phyloP scores from a whole-genome alignment of 2,797 vertebrate species.

The Salarias fasciatus region DNA sequence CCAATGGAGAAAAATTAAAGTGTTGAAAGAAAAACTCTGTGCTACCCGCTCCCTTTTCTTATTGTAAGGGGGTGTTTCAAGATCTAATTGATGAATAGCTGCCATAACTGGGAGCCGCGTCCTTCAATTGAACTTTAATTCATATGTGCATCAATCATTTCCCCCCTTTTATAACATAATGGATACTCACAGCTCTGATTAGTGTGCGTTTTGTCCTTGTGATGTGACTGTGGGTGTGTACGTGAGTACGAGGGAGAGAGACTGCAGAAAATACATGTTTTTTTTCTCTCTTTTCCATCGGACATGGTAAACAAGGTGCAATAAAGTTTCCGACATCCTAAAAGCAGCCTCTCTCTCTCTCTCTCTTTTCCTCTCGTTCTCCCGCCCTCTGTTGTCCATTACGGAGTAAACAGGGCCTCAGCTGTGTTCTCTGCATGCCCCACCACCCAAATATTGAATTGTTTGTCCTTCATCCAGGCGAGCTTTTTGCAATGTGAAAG shows the following conservation, averaged over 20 bases:
- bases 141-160: conserved; percentile 80
- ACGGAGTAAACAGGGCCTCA: conserved; percentile 45
- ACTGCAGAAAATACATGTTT: conserved; percentile 5
- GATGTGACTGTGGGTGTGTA: conserved; percentile 13
- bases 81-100: conserved; percentile 82
- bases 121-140: conserved; percentile 84
- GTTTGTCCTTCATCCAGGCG: conserved; percentile 39
- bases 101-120: conserved; percentile 70
- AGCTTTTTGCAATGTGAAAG: conserved; percentile 28
- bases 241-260: not conserved
- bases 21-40: conserved; percentile 42
- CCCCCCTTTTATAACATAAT: conserved; percentile 67
- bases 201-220: conserved; percentile 73
- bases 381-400: conserved; percentile 31
- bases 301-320: conserved; percentile 39
- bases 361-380: not conserved
- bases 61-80: conserved; percentile 66
- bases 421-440: conserved; percentile 39
- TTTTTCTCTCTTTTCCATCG: conserved; percentile 23
- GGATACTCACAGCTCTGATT: conserved; percentile 66
- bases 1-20: conserved; percentile 10
- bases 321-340: conserved; percentile 20
- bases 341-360: conserved; percentile 2
- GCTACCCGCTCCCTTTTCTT: conserved; percentile 26
- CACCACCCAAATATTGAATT: conserved; percentile 49